Percentiles rank a stretch among this genome's conserved stretches.
Evolutionary conservation across 2,797 vertebrate species (phyloP).

Genomic region (Artibeus jamaicensis): DNA sequence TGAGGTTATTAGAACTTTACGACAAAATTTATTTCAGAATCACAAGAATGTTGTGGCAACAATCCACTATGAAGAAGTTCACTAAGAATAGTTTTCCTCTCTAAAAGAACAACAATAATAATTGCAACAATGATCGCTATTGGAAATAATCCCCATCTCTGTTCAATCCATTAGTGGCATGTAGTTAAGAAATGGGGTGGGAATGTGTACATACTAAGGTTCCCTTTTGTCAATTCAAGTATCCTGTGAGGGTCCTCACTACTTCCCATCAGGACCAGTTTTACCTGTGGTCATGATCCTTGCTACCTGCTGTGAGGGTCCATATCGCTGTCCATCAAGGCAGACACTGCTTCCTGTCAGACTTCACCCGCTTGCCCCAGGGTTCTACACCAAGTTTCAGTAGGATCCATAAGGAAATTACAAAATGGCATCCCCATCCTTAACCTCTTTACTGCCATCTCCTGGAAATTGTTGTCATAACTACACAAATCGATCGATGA

Average conservation of each 20-base stretch:
- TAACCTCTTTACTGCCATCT: background rate
- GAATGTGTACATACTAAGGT: background rate
- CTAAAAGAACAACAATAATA: slow-evolving; percentile 3
- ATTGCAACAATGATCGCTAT: background rate
- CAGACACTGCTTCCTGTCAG: background rate
- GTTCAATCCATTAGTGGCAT: background rate
- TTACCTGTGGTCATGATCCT: background rate
- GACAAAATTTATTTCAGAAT: slow-evolving; percentile 27
- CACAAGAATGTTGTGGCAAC: background rate
- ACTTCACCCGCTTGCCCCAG: background rate
- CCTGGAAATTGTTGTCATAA: background rate
- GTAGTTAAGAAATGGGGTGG: background rate
- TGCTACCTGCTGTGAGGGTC: background rate
- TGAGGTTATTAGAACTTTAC: slow-evolving; percentile 24
- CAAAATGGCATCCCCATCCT: background rate
- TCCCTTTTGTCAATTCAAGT: background rate
- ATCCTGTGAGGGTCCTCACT: background rate
- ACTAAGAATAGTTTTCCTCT: background rate
- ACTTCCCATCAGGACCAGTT: background rate
- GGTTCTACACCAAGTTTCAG: background rate
- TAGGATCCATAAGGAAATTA: background rate
- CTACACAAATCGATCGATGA: no score
- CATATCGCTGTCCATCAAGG: background rate
- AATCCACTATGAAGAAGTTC: slow-evolving; percentile 35
- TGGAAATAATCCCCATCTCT: slow-evolving; percentile 26